Evolutionary conservation across 2,888 invertebrate species (phyloP).

Genomic region (Brachypalpus laphriformis): DNA sequence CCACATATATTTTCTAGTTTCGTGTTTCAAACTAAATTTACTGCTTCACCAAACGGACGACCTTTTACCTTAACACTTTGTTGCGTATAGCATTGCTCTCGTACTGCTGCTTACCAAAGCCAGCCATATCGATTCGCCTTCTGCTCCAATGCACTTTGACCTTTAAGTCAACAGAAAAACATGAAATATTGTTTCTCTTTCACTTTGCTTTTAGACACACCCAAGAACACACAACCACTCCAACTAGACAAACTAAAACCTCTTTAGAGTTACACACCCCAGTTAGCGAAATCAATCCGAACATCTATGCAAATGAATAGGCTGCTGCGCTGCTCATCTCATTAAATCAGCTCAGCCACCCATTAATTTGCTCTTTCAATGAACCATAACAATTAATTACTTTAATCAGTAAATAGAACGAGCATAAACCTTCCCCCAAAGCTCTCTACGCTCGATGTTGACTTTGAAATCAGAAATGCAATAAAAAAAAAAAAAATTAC

Average conservation of each 20-base stretch:
- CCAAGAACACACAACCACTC: neutral
- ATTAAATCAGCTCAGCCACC: slow-evolving; percentile 21
- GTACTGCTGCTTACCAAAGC: no score
- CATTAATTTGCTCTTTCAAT: slow-evolving; percentile 22
- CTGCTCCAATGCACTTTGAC: slow-evolving; percentile 10
- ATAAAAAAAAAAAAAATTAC: neutral
- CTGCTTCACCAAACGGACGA: no score
- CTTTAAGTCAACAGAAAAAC: neutral
- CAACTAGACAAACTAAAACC: neutral
- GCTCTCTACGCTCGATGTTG: neutral
- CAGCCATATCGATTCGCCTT: slow-evolving; percentile 11
- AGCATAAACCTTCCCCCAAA: neutral
- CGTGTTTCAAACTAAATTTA: no score
- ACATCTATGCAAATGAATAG: neutral
- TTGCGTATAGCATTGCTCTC: no score
- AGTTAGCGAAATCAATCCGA: neutral
- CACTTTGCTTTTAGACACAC: neutral
- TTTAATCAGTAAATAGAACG: slow-evolving; percentile 16
- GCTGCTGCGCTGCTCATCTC: neutral
- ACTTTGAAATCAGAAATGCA: slow-evolving; percentile 41
- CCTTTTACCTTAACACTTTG: no score
- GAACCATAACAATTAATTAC: slow-evolving; percentile 34
- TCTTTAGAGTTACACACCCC: neutral
- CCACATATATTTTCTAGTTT: no score
- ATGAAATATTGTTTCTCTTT: neutral